Conservation (phyloP, 2,797 vertebrate species). For the Pagetopsis macropterus region DNA sequence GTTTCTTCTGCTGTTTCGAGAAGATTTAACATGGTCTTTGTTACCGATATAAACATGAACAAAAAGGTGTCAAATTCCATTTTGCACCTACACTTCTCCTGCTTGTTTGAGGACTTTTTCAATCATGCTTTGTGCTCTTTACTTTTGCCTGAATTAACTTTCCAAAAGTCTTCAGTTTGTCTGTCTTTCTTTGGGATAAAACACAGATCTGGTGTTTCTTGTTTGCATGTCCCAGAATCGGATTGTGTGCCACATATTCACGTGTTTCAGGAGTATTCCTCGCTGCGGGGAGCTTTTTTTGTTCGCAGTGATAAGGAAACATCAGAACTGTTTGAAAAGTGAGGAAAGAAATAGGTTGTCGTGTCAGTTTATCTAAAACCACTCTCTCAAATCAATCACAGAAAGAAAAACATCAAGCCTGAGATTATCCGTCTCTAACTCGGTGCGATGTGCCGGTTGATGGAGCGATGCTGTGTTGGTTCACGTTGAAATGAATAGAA, state of each 20-base stretch:
- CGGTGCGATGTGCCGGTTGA: constrained; percentile 16
- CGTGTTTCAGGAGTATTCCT: not conserved
- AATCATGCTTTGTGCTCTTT: not conserved
- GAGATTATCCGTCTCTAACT: constrained; percentile 26
- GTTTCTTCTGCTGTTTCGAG: constrained; percentile 21
- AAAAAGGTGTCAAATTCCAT: constrained; percentile 19
- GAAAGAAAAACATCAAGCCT: constrained; percentile 14
- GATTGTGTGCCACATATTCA: constrained; percentile 4
- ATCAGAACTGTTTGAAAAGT: constrained; percentile 22
- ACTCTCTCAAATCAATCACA: constrained; percentile 42
- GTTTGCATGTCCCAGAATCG: constrained; percentile 51
- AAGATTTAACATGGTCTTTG: constrained; percentile 20
- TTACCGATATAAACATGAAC: constrained; percentile 12
- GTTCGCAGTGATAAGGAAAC: constrained; percentile 13
- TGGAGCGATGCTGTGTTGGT: not conserved
- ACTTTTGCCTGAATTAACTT: constrained; percentile 24
- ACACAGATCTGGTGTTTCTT: constrained; percentile 1
- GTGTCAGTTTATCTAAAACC: constrained; percentile 19
- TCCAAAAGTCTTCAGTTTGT: constrained; percentile 1
- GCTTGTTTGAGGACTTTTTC: constrained; percentile 58
- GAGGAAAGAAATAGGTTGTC: constrained; percentile 2
- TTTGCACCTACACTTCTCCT: constrained; percentile 5
- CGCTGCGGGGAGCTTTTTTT: constrained; percentile 1
- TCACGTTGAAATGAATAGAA: constrained; percentile 5
- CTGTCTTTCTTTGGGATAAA: constrained; percentile 29